These are phyloP conservation scores for Geococcyx californianus DNA, from an alignment of 2,113 vertebrate genomes.

Conservation along the genomic window DNA sequence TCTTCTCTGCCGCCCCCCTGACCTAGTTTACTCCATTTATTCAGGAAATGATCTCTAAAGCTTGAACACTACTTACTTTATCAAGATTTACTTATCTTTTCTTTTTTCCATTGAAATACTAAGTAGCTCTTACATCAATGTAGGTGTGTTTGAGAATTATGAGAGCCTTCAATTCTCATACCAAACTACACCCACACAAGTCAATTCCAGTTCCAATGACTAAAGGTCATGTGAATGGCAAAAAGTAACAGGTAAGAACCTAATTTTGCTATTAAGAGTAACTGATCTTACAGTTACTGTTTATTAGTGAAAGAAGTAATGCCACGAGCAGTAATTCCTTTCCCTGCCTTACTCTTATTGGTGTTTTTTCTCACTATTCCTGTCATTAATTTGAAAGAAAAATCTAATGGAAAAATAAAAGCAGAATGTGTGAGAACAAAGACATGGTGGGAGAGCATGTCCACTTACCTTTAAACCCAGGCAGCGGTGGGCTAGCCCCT, in stretches of 20 bases:
- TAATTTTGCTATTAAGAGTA: constrained; percentile 47
- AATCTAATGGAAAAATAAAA: background rate
- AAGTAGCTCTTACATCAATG: constrained; percentile 68
- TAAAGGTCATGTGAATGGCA: constrained; percentile 71
- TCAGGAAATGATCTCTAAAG: constrained; percentile 48
- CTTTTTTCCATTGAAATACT: constrained; percentile 59
- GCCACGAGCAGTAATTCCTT: background rate
- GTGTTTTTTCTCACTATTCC: background rate
- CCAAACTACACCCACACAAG: constrained; percentile 80
- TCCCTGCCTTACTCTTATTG: background rate
- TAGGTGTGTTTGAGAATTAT: constrained; percentile 77
- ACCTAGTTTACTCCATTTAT: background rate
- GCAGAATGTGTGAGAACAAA: background rate
- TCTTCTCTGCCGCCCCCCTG: background rate
- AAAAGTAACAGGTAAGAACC: constrained; percentile 63
- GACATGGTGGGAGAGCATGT: background rate
- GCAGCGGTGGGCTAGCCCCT: background rate
- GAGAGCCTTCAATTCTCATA: constrained; percentile 76
- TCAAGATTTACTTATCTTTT: constrained; percentile 71
- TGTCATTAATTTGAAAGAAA: background rate
- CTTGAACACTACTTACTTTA: constrained; percentile 57
- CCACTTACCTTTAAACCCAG: background rate
- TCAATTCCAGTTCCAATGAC: constrained; percentile 74
- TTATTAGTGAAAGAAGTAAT: constrained; percentile 37
- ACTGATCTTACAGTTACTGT: constrained; percentile 42